phyloP scores from a whole-genome alignment of 2,888 invertebrate genomes.

The Hydriomena furcata region DNA sequence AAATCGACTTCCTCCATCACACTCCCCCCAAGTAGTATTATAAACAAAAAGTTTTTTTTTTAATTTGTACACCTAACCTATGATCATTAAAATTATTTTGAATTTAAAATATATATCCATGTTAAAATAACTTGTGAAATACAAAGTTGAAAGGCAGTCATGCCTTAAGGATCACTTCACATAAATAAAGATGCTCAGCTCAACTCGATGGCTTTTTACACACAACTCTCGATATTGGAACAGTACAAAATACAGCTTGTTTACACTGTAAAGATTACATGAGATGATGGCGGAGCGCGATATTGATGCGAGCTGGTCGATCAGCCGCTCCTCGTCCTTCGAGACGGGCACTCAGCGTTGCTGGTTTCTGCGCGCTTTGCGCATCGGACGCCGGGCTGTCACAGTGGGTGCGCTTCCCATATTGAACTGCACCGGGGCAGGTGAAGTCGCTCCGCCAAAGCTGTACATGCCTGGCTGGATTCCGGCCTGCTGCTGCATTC shows the following conservation, averaged over 20 bases:
- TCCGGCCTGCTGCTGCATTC: slow-evolving; percentile 28
- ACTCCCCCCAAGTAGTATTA: background rate
- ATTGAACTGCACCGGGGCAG: slow-evolving; percentile 50
- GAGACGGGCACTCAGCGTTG: slow-evolving; percentile 51
- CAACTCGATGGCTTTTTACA: background rate
- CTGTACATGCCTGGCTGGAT: slow-evolving; percentile 48
- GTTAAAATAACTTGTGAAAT: background rate
- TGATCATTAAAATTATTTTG: background rate
- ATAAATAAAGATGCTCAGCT: background rate
- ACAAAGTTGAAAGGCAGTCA: background rate
- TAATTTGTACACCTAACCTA: slow-evolving; percentile 7
- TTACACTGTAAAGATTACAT: too few species aligned
- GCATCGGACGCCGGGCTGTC: slow-evolving; percentile 53
- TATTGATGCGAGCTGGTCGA: background rate
- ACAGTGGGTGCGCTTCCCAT: slow-evolving; percentile 59
- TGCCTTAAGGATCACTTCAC: too few species aligned
- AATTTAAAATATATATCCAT: background rate
- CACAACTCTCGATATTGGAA: too few species aligned
- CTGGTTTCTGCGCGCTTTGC: slow-evolving; percentile 63
- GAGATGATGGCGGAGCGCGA: too few species aligned
- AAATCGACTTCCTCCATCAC: too few species aligned
- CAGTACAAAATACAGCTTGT: too few species aligned
- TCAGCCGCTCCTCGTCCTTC: background rate
- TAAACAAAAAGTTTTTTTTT: background rate
- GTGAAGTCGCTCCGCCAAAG: slow-evolving; percentile 44